Conservation (phyloP, 2,888 invertebrate genomes). For the Polymixis lichenea region DNA sequence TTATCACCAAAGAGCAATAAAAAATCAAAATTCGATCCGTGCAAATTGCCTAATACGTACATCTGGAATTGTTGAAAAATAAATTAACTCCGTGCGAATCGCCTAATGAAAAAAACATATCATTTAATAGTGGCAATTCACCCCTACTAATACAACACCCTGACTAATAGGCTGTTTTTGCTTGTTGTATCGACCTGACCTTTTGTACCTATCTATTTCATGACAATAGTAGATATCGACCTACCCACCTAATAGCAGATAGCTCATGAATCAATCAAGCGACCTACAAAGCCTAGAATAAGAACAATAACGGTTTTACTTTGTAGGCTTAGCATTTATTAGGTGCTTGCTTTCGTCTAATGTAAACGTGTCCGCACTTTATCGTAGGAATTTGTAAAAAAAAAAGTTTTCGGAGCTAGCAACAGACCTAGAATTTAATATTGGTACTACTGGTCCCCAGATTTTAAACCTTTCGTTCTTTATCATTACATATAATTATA, state of each 20-base stretch:
- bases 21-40: too few relatives aligned
- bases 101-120: too few relatives aligned
- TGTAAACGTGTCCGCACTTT: conserved; percentile 21
- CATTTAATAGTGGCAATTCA: too few relatives aligned
- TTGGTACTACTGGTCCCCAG: background rate
- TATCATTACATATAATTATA: background rate
- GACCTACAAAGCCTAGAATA: conserved; percentile 8
- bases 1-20: too few relatives aligned
- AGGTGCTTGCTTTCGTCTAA: background rate
- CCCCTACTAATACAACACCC: too few relatives aligned
- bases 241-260: conserved; percentile 1
- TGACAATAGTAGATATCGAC: background rate
- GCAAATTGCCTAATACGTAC: too few relatives aligned
- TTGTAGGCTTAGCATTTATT: conserved; percentile 14
- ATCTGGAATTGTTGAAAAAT: too few relatives aligned
- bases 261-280: conserved; percentile 31
- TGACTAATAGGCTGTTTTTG: too few relatives aligned
- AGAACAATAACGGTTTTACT: background rate
- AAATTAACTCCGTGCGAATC: too few relatives aligned
- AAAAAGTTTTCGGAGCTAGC: background rate
- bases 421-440: background rate
- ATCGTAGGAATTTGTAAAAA: background rate
- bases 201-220: too few relatives aligned
- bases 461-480: background rate
- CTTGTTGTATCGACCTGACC: background rate